These are phyloP conservation scores for Heteractis magnifica DNA, from an alignment of 92 coral and sea anemone genomes.

Conservation along the genomic window DNA sequence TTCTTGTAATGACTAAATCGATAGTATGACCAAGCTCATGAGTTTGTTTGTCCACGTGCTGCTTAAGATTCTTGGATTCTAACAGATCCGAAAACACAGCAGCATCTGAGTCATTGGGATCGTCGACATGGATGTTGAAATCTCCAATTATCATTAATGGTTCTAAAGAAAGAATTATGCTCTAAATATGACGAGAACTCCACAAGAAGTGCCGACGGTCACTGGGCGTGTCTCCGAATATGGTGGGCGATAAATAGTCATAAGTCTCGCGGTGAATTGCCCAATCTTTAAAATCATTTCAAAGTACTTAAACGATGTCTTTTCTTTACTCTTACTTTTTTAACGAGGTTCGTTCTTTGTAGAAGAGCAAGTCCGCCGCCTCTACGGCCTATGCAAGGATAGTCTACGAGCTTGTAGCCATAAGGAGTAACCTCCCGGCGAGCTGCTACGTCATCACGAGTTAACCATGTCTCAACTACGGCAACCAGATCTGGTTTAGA, in stretches of 20 bases:
- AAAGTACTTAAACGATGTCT: conserved; percentile 18
- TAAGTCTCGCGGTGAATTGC: not conserved
- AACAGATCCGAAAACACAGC: conserved; percentile 1
- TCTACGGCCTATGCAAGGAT: conserved; percentile 23
- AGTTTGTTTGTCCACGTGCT: conserved; percentile 29
- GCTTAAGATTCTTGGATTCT: conserved; percentile 35
- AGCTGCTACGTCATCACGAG: conserved; percentile 27
- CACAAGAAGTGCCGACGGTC: conserved; percentile 29
- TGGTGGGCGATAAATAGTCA: conserved; percentile 23
- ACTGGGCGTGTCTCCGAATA: conserved; percentile 45
- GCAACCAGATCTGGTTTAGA: conserved; percentile 36
- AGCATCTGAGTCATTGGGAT: conserved; percentile 12
- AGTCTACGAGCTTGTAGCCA: conserved; percentile 17
- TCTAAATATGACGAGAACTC: conserved; percentile 45
- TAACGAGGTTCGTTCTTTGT: not conserved
- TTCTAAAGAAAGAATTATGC: conserved; percentile 28
- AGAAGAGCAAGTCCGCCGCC: conserved; percentile 43
- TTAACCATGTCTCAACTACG: conserved; percentile 46
- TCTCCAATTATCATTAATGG: conserved; percentile 27
- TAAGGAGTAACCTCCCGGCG: conserved; percentile 21
- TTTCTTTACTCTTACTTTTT: not conserved
- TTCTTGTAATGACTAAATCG: conserved; percentile 31
- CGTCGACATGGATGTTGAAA: not conserved
- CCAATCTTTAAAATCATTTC: conserved; percentile 18
- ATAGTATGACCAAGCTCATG: conserved; percentile 39